Evolutionary conservation across 2,113 vertebrate species (phyloP).

Genomic region (Lepus americanus): DNA sequence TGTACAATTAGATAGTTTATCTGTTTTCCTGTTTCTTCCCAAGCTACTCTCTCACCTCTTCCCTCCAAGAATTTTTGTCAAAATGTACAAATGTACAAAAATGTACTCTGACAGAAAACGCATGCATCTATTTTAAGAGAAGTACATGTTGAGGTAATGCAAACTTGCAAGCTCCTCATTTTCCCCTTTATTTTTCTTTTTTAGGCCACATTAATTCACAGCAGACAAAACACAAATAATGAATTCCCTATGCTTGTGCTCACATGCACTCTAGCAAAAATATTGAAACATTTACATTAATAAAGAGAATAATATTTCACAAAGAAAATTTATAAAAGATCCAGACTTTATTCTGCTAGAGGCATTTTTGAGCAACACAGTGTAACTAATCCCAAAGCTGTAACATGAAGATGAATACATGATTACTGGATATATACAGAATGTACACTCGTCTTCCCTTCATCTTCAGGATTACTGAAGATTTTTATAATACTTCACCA

Average conservation of each 20-base stretch:
- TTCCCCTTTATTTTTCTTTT: conserved; percentile 26
- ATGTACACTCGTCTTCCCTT: background rate
- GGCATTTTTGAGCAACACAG: conserved; percentile 48
- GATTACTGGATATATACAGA: background rate
- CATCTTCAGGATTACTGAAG: background rate
- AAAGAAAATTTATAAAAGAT: conserved; percentile 57
- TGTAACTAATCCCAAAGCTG: conserved; percentile 24
- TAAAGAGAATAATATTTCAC: conserved; percentile 54
- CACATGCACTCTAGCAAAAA: background rate
- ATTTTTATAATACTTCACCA: background rate
- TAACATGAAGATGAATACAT: conserved; percentile 34
- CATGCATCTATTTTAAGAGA: conserved; percentile 30
- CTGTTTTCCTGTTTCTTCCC: conserved; percentile 34
- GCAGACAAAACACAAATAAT: conserved; percentile 33
- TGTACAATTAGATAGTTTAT: background rate
- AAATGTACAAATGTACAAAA: conserved; percentile 24
- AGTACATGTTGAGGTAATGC: background rate
- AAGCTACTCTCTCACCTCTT: background rate
- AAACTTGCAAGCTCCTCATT: conserved; percentile 16
- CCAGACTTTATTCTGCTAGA: conserved; percentile 44
- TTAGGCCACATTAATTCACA: conserved; percentile 45
- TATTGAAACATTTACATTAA: conserved; percentile 35
- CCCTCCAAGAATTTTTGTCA: background rate
- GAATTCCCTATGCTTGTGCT: background rate
- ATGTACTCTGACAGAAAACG: conserved; percentile 49